Percentiles rank a stretch among this genome's conserved stretches.
Conservation (phyloP, 2,797 vertebrate species). For the Artibeus jamaicensis region DNA sequence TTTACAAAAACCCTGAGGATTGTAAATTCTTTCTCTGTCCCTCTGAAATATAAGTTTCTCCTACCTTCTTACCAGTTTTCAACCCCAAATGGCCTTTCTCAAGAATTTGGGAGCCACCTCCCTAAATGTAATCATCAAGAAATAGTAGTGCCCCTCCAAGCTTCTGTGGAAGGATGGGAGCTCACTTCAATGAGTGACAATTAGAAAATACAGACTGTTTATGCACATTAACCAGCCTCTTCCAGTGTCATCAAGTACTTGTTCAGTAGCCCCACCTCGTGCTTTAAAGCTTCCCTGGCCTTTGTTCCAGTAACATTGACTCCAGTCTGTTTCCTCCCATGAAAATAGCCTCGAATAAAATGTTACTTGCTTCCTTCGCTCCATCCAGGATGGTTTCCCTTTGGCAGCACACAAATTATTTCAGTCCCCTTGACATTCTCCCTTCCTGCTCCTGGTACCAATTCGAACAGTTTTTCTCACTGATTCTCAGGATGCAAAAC, state of each 20-base stretch:
- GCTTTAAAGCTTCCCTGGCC: not conserved
- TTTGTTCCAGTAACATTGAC: not conserved
- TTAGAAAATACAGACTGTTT: not conserved
- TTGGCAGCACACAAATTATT: not conserved
- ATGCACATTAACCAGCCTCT: not conserved
- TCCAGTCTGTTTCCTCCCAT: not conserved
- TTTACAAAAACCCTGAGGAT: not conserved
- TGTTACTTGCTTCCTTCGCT: not conserved
- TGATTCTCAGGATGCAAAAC: not conserved
- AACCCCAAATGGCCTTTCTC: not conserved
- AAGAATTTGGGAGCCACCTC: not conserved
- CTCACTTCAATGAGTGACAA: not conserved
- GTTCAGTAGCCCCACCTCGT: not conserved
- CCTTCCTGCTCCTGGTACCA: not conserved
- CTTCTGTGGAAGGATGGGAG: not conserved
- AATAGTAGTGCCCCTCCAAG: not conserved
- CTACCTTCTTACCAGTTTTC: not conserved
- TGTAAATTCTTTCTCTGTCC: not conserved
- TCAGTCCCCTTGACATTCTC: not conserved
- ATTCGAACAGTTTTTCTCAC: not conserved
- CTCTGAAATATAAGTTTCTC: not conserved
- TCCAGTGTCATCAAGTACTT: not conserved
- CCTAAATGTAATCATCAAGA: not conserved
- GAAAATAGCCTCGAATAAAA: not conserved
- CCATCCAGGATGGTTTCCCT: not conserved